Evolutionary conservation across 2,113 vertebrate species (phyloP).

Genomic region (Pithys albifrons): DNA sequence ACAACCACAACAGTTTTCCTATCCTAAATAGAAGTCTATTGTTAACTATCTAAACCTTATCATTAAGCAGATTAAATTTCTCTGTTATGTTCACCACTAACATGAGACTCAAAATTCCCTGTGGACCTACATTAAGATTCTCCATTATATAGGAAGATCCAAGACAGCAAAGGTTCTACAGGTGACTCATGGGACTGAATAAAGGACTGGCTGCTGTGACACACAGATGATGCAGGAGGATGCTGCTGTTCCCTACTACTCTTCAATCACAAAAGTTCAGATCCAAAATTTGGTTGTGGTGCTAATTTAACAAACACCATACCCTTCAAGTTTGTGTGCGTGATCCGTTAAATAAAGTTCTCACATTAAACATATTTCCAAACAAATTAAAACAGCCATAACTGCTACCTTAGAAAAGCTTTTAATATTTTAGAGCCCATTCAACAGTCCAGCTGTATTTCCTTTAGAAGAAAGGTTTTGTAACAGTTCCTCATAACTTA

Average conservation of each 20-base stretch:
- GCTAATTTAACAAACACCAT: not conserved
- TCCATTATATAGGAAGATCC: not conserved
- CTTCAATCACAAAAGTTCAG: not conserved
- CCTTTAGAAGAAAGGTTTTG: not conserved
- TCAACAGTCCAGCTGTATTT: not conserved
- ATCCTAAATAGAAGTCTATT: not conserved
- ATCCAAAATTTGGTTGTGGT: not conserved
- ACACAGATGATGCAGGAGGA: not conserved
- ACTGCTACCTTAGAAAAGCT: not conserved
- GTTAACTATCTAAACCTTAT: not conserved
- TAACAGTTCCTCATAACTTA: not conserved
- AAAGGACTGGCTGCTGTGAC: not conserved
- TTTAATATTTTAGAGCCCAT: not conserved
- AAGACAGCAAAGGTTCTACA: not conserved
- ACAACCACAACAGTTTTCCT: not conserved
- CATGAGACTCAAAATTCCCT: not conserved
- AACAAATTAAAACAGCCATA: not conserved
- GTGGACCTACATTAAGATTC: not conserved
- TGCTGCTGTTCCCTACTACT: not conserved
- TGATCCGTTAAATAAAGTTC: not conserved
- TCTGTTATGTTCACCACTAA: not conserved
- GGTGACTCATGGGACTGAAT: fast-evolving
- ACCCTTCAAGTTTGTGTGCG: not conserved
- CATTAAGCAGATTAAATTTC: not conserved
- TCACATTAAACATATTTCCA: not conserved